Percentiles rank a stretch among this genome's conserved stretches.
Evolutionary conservation across 2,113 vertebrate genomes (phyloP).

Genomic region (Zosterops hypoxanthus): DNA sequence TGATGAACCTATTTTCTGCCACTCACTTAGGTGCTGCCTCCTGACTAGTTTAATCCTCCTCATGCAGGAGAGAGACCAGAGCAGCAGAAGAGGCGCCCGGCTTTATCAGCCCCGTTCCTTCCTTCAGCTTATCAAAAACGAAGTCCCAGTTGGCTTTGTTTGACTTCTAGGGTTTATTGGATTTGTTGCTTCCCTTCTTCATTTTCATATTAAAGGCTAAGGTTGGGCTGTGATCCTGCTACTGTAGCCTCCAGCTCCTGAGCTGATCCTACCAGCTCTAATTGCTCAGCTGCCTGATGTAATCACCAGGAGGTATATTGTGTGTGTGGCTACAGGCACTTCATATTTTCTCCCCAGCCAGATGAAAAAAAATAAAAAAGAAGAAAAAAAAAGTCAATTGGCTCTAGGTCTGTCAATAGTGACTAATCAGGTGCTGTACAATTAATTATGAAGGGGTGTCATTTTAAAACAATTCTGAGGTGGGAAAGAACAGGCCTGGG

Average conservation of each 20-base stretch:
- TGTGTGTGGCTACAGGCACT: conserved; percentile 11
- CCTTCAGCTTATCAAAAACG: neutral
- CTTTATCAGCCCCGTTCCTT: neutral
- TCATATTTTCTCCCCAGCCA: conserved; percentile 29
- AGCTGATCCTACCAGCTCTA: neutral
- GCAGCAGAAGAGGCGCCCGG: rapidly evolving
- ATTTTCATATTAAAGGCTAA: conserved; percentile 60
- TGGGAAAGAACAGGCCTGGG: conserved; percentile 64
- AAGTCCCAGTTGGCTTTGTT: conserved; percentile 44
- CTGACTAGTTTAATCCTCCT: neutral
- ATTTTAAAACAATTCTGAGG: conserved; percentile 66
- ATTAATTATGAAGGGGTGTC: conserved; percentile 68
- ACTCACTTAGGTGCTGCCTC: neutral
- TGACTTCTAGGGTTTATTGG: conserved; percentile 24
- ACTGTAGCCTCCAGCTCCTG: conserved; percentile 23
- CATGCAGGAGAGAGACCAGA: neutral
- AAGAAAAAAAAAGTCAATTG: neutral
- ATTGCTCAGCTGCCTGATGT: conserved; percentile 55
- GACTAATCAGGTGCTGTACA: conserved; percentile 65
- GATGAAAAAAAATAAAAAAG: neutral
- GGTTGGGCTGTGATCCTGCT: conserved; percentile 21
- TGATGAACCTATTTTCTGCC: neutral
- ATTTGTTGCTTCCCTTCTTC: conserved; percentile 47
- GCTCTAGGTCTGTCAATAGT: conserved; percentile 61
- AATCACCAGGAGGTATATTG: neutral